These are phyloP conservation scores for Hippocampus kuda DNA, from an alignment of 2,797 vertebrate species.

Conservation along the genomic window DNA sequence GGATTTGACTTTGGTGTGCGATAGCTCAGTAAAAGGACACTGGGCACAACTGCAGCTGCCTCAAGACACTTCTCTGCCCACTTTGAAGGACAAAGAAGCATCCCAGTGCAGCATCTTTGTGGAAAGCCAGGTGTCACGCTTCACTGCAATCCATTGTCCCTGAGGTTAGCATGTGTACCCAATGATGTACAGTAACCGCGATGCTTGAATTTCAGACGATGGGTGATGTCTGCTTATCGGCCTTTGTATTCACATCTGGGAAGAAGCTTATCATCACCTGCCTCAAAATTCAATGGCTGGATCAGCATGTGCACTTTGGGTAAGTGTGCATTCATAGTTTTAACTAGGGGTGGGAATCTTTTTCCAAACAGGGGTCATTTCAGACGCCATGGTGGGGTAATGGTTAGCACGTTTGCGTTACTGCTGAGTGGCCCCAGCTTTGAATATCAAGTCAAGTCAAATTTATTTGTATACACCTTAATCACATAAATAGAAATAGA, in stretches of 20 bases:
- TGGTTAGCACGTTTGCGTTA: too few species aligned
- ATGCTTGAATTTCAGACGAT: constrained; percentile 57
- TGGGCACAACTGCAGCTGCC: constrained; percentile 75
- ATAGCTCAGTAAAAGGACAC: constrained; percentile 56
- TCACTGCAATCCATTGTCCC: neutral
- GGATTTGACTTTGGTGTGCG: constrained; percentile 50
- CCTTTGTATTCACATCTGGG: constrained; percentile 76
- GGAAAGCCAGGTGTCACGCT: constrained; percentile 72
- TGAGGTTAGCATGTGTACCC: neutral
- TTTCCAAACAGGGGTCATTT: neutral
- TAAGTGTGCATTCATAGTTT: constrained; percentile 29
- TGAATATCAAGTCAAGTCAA: too few species aligned
- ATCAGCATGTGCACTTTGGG: constrained; percentile 53
- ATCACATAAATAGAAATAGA: too few species aligned
- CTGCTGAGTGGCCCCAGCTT: too few species aligned
- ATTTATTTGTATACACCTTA: too few species aligned
- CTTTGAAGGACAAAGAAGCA: constrained; percentile 77
- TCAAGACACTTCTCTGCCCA: constrained; percentile 67
- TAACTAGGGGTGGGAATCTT: neutral
- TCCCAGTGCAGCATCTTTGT: constrained; percentile 72
- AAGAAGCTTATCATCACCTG: constrained; percentile 72
- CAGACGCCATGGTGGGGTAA: too few species aligned
- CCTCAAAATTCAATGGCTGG: constrained; percentile 77
- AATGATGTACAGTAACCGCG: neutral
- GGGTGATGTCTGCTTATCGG: constrained; percentile 79